phyloP scores from a whole-genome alignment of 2,113 vertebrate genomes.

The Hiodon tergisus region DNA sequence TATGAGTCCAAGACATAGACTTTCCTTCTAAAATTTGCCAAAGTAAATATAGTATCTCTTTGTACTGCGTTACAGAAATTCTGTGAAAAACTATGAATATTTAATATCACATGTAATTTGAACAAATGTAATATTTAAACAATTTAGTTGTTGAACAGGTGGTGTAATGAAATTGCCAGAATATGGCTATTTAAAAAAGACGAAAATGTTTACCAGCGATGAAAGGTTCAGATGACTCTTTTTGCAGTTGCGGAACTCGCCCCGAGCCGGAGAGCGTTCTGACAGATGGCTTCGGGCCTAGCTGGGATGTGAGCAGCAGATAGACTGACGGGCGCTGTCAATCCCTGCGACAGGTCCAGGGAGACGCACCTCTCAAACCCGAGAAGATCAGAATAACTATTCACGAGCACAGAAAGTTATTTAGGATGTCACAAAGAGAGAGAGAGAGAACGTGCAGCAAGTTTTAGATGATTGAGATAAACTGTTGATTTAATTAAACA shows the following conservation, averaged over 20 bases:
- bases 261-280: constrained; percentile 10
- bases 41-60: too few species aligned
- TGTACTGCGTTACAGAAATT: too few species aligned
- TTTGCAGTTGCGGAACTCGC: constrained; percentile 6
- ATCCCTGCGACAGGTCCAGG: constrained; percentile 33
- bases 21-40: too few species aligned
- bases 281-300: constrained; percentile 40
- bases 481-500: constrained; percentile 52
- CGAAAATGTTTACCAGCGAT: constrained; percentile 11
- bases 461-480: constrained; percentile 45
- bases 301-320: constrained; percentile 40
- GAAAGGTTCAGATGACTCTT: constrained; percentile 20
- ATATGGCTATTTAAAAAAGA: constrained; percentile 23
- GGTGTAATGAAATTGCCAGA: neutral
- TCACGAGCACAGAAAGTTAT: constrained; percentile 35
- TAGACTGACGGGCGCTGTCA: constrained; percentile 48
- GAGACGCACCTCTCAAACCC: constrained; percentile 46
- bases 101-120: too few species aligned
- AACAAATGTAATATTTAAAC: too few species aligned
- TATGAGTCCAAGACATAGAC: too few species aligned
- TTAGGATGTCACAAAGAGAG: constrained; percentile 11
- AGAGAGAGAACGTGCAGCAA: constrained; percentile 25
- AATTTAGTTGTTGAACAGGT: too few species aligned
- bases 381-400: constrained; percentile 52
- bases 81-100: too few species aligned